Evolutionary conservation across 2,888 invertebrate genomes (phyloP).

Genomic region (Synergus itoensis): DNA sequence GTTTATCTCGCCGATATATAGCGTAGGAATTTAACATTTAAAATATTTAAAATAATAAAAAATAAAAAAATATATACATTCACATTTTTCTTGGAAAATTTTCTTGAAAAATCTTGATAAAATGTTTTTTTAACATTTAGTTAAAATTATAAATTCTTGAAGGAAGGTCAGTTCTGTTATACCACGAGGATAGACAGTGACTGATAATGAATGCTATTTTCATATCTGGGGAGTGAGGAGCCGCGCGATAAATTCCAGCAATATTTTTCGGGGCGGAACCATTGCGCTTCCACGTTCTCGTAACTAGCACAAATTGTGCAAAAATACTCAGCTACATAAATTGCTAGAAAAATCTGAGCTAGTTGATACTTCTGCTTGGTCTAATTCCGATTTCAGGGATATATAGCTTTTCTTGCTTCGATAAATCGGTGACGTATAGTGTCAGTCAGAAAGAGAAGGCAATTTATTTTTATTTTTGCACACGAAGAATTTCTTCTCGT

Average conservation of each 20-base stretch:
- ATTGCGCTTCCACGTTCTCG: constrained; percentile 63
- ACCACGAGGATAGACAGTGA: constrained; percentile 55
- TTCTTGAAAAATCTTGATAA: too few species aligned
- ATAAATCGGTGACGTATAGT: constrained; percentile 12
- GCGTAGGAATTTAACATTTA: not conserved
- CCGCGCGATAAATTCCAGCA: constrained; percentile 66
- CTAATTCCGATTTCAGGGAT: constrained; percentile 22
- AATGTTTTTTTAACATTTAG: not conserved
- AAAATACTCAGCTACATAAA: constrained; percentile 63
- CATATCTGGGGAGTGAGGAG: constrained; percentile 52
- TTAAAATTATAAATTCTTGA: constrained; percentile 1
- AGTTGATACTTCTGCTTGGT: constrained; percentile 21
- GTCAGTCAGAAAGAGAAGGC: not conserved
- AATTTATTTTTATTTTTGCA: not conserved
- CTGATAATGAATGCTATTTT: constrained; percentile 59
- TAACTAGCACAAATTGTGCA: constrained; percentile 70
- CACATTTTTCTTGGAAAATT: too few species aligned
- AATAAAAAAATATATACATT: too few species aligned
- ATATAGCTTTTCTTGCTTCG: constrained; percentile 9
- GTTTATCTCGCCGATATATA: not conserved
- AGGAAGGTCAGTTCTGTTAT: constrained; percentile 50
- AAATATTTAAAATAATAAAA: too few species aligned
- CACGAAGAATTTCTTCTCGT: constrained; percentile 21
- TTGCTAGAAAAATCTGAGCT: constrained; percentile 20
- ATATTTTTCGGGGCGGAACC: constrained; percentile 66